A percentile compares a stretch with the other conserved stretches of the same genome.
These are phyloP conservation scores for Stenichneumon culpator DNA, from an alignment of 2,888 invertebrate genomes.

Conservation along the genomic window DNA sequence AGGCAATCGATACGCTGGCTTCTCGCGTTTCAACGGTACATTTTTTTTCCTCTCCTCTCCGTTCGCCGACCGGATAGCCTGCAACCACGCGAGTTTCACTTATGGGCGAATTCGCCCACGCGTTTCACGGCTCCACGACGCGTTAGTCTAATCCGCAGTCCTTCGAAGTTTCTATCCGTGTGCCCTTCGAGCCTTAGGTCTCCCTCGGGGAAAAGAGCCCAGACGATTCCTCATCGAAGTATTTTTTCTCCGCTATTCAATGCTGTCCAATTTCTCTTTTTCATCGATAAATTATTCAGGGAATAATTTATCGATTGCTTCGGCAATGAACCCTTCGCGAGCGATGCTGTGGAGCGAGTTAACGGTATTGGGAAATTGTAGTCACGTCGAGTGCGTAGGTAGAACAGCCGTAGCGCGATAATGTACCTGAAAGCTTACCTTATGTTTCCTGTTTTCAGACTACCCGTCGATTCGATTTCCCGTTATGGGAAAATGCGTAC, in stretches of 20 bases:
- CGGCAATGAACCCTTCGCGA: background rate
- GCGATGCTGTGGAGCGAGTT: background rate
- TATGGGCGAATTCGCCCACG: background rate
- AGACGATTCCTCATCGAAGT: background rate
- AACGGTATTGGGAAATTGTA: background rate
- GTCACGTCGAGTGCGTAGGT: background rate
- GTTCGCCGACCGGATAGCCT: background rate
- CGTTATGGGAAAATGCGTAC: no score
- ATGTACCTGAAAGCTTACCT: background rate
- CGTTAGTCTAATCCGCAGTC: background rate
- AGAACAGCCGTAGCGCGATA: background rate
- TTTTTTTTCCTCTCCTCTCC: background rate
- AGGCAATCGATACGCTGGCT: conserved; percentile 42
- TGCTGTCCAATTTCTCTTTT: background rate
- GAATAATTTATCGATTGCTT: background rate
- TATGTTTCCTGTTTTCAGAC: background rate
- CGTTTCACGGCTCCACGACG: background rate
- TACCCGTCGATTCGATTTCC: no score
- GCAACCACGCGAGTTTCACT: background rate
- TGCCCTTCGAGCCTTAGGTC: background rate
- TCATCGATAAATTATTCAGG: no score
- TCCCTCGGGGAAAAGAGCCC: background rate
- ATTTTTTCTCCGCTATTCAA: background rate
- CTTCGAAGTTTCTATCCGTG: background rate
- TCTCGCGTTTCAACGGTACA: background rate